phyloP scores from a whole-genome alignment of 1,140 invertebrate genomes.

The Drosophila neocordata region DNA sequence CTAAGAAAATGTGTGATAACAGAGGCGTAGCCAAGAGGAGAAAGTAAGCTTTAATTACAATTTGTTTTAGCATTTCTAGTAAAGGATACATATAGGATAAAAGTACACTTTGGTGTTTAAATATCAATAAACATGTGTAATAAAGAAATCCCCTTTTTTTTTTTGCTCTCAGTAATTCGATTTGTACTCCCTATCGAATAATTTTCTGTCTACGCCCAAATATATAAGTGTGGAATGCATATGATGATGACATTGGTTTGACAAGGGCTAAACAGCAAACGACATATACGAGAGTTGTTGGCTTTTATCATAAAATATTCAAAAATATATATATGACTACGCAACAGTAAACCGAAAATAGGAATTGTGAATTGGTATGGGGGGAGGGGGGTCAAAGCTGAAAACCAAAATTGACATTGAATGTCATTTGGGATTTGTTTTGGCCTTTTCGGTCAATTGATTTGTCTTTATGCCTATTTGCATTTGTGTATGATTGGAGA shows the following conservation, averaged over 20 bases:
- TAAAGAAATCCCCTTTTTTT: too few relatives aligned
- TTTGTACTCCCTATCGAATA: background rate
- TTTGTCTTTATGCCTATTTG: constrained; percentile 35
- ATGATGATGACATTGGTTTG: constrained; percentile 18
- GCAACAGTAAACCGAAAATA: constrained; percentile 15
- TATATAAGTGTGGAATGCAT: background rate
- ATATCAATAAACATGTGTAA: too few relatives aligned
- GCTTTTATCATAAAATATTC: constrained; percentile 61
- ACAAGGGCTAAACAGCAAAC: constrained; percentile 45
- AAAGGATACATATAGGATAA: too few relatives aligned
- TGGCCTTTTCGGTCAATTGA: constrained; percentile 41
- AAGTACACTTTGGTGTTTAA: too few relatives aligned
- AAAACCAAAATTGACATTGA: constrained; percentile 33
- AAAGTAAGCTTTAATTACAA: background rate
- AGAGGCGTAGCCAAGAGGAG: constrained; percentile 11
- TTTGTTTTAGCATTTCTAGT: too few relatives aligned
- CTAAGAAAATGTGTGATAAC: constrained; percentile 32
- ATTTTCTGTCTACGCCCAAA: background rate
- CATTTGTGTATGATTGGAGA: constrained; percentile 7
- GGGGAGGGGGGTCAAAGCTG: background rate
- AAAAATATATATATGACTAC: constrained; percentile 56
- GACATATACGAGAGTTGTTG: constrained; percentile 16
- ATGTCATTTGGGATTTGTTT: constrained; percentile 48
- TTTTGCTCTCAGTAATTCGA: too few relatives aligned
- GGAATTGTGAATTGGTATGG: background rate